Base-by-base conservation (phyloP, 1,140 invertebrate genomes). In the Dreissena polymorpha region DNA sequence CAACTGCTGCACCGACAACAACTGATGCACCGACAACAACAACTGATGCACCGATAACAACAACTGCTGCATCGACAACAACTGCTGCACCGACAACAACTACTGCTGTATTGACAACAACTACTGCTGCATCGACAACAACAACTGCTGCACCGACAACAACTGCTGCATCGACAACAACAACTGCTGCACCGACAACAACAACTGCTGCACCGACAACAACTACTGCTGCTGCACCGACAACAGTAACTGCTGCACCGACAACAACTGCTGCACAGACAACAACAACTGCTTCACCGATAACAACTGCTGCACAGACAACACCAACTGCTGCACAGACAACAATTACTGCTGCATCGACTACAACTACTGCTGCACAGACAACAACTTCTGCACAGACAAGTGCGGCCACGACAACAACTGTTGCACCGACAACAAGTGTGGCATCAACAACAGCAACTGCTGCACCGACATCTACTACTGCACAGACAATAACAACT, bases 291-390 rank as follows among this genome's bases (percentile, higher is more conserved):
- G 16, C 75, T 51, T 55, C n/a, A 27, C 55, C 65, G 21, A 51
- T 39, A 13, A 13, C 75, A n/a, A 14, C 64, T 39, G 14, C 74
- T 7, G 18, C 64, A 10, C 7, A 12, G 25, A 51, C 60, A 39
- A 68, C 75, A 68, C 50, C 29, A 49, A 53, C 75, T 55, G 51
- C 74, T 25, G 27, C 74, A 25, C 21, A 53, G 8, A 21, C 73
- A 21, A 65, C 74, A 76, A 65, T 57, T 27, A 49, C 74, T 23
- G 23, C 60, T 25, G 14, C 74, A 13, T 10, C 74, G 51, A 67
- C 55, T 21, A 23, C 74, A 18, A n/a, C 14, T 25, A 63, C 74
- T 21, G 51, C 74, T 1, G n/a, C 74, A 21, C 21, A 55, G n/a
- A 27, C 29, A 50, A 18, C 74, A 76, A 21, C 60, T n/a, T 14